phyloP scores from a whole-genome alignment of 2,888 invertebrate genomes.

The Melanostoma scalare region DNA sequence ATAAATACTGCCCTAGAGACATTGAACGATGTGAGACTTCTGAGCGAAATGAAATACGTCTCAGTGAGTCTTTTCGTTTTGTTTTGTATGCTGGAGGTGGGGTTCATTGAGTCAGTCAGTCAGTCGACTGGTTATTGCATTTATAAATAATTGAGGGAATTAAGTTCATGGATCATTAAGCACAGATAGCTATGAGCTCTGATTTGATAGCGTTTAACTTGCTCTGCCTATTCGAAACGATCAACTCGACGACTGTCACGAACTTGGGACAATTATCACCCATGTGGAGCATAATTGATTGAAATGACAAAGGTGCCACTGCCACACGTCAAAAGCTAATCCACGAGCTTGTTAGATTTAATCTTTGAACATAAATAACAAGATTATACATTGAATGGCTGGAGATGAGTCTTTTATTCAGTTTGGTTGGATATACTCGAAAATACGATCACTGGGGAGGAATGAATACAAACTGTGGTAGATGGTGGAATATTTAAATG shows the following conservation, averaged over 20 bases:
- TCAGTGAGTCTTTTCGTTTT: not conserved
- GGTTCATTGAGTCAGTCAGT: conserved; percentile 7
- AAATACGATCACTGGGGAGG: too few species aligned
- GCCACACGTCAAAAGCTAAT: conserved; percentile 48
- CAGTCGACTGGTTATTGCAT: conserved; percentile 17
- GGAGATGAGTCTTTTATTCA: conserved; percentile 6
- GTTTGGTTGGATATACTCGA: too few species aligned
- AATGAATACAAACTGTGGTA: too few species aligned
- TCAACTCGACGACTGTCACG: conserved; percentile 12
- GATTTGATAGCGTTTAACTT: not conserved
- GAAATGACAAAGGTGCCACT: conserved; percentile 45
- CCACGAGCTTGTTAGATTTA: conserved; percentile 47
- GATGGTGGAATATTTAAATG: too few species aligned
- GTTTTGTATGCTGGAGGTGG: not conserved
- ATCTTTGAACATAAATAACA: conserved; percentile 44
- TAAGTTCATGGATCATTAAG: conserved; percentile 55
- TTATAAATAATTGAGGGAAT: conserved; percentile 52
- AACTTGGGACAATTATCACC: conserved; percentile 49
- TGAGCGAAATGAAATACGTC: not conserved
- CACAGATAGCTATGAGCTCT: conserved; percentile 17
- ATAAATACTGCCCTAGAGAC: conserved; percentile 37
- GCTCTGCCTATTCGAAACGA: not conserved
- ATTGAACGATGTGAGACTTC: conserved; percentile 5
- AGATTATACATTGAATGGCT: conserved; percentile 7
- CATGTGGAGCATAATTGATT: conserved; percentile 55